Percentiles rank a stretch among this genome's conserved stretches.
Conservation (phyloP, 2,888 invertebrate genomes). For the Brenthis hecate region DNA sequence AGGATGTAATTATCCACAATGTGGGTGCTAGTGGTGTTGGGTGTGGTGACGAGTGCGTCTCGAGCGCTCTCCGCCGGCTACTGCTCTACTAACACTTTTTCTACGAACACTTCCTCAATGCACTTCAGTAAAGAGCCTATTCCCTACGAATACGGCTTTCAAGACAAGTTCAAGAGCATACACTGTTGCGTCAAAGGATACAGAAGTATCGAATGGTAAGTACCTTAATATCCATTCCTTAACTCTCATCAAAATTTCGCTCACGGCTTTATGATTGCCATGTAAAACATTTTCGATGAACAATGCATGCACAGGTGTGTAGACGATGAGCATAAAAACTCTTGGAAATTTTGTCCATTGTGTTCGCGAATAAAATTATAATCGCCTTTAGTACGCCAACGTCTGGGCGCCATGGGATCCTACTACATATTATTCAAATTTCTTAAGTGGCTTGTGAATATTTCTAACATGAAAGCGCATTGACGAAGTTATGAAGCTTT, state of each 20-base stretch:
- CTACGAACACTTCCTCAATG: conserved; percentile 83
- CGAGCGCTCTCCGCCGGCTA: conserved; percentile 68
- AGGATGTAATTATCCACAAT: conserved; percentile 57
- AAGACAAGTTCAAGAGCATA: conserved; percentile 87
- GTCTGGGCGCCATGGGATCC: conserved; percentile 31
- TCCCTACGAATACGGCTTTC: conserved; percentile 85
- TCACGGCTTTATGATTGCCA: conserved; percentile 43
- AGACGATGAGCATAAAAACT: conserved; percentile 63
- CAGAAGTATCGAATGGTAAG: conserved; percentile 91
- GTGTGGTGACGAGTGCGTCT: conserved; percentile 50
- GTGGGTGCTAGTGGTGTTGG: conserved; percentile 57
- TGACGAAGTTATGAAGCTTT: neutral
- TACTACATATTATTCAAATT: conserved; percentile 32
- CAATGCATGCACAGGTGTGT: conserved; percentile 85
- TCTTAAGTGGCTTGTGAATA: conserved; percentile 17
- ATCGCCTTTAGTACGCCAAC: conserved; percentile 43
- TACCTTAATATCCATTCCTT: conserved; percentile 39
- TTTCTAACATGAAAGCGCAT: neutral
- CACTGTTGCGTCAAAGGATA: conserved; percentile 90
- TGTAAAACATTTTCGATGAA: conserved; percentile 52
- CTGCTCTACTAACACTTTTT: conserved; percentile 83
- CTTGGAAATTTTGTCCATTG: conserved; percentile 63
- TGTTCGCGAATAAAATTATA: conserved; percentile 65
- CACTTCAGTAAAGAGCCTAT: conserved; percentile 89
- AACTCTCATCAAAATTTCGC: conserved; percentile 46